Percentiles rank a stretch among this genome's conserved stretches.
These are phyloP conservation scores for Aelia acuminata DNA, from an alignment of 2,888 invertebrate species.

Conservation along the genomic window DNA sequence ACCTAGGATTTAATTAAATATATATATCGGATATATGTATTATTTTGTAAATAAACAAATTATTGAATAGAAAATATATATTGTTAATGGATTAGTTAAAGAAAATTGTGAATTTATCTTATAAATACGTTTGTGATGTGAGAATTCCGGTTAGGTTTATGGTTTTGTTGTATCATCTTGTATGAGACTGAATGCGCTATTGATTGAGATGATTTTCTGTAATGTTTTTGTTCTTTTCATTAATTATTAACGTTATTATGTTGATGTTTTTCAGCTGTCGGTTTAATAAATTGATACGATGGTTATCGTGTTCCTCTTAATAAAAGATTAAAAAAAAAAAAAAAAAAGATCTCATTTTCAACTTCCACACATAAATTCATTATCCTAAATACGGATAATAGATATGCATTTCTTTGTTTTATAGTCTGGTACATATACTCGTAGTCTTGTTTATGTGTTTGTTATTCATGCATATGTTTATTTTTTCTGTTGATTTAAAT, in stretches of 20 bases:
- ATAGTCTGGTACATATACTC: neutral
- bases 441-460: conserved; percentile 36
- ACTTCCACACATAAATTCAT: neutral
- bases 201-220: conserved; percentile 6
- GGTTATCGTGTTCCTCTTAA: conserved; percentile 46
- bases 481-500: neutral
- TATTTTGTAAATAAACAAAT: conserved; percentile 44
- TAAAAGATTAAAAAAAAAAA: neutral
- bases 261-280: conserved; percentile 29
- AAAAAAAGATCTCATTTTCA: conserved; percentile 35
- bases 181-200: conserved; percentile 27
- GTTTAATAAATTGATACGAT: neutral
- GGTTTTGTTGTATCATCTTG: conserved; percentile 36
- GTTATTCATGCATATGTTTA: conserved; percentile 32
- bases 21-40: conserved; percentile 30
- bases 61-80: conserved; percentile 36
- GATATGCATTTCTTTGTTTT: conserved; percentile 40
- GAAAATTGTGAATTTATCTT: conserved; percentile 25
- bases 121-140: neutral
- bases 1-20: neutral
- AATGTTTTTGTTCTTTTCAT: neutral
- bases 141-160: conserved; percentile 28
- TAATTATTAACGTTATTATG: neutral
- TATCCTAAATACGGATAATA: neutral
- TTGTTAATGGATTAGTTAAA: conserved; percentile 39